phyloP scores from a whole-genome alignment of 2,113 vertebrate genomes.

The Pygoscelis adeliae region DNA sequence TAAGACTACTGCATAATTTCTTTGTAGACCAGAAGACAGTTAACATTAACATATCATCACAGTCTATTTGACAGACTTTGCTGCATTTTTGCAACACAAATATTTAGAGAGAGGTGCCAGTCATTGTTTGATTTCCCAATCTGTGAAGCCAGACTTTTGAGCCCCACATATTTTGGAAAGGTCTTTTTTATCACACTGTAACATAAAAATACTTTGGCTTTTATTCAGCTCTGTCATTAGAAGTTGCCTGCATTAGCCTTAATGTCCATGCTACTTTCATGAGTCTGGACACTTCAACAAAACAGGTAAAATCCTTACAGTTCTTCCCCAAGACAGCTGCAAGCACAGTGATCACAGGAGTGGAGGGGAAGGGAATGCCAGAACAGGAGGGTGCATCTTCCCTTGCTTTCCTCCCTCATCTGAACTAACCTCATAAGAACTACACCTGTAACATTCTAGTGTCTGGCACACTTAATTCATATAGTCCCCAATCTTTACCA shows the following conservation, averaged over 20 bases:
- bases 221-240: not conserved
- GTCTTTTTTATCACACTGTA: not conserved
- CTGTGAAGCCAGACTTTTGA: not conserved
- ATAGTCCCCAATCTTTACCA: not conserved
- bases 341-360: not conserved
- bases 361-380: not conserved
- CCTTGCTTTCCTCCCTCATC: not conserved
- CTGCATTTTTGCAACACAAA: not conserved
- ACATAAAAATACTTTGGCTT: not conserved
- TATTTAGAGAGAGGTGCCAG: not conserved
- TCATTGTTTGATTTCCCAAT: not conserved
- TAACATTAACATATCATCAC: not conserved
- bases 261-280: not conserved
- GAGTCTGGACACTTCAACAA: not conserved
- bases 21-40: not conserved
- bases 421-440: not conserved
- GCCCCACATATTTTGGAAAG: not conserved
- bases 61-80: not conserved
- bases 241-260: not conserved
- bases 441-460: not conserved
- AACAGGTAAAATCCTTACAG: not conserved
- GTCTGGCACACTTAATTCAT: not conserved
- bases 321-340: not conserved
- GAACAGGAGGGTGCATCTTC: not conserved
- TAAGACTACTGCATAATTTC: constrained; percentile 5